Evolutionary conservation across 2,888 invertebrate genomes (phyloP).

Genomic region (Auanema sp.): DNA sequence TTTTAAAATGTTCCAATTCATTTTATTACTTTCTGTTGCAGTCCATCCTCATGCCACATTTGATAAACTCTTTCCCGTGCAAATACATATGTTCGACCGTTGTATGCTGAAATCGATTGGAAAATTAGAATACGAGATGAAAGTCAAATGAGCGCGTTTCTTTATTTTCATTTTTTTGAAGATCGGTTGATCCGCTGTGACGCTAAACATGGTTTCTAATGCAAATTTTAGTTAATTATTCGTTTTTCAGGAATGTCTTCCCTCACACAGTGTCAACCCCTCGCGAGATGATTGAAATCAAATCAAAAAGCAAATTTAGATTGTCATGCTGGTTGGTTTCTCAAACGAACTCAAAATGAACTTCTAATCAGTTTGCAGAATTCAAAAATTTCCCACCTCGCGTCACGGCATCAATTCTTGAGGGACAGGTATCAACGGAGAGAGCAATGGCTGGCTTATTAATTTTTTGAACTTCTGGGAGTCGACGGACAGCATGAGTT

Average conservation of each 20-base stretch:
- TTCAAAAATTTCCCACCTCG: conserved; percentile 30
- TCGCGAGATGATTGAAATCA: too few species aligned
- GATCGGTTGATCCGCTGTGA: too few species aligned
- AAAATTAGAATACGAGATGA: background rate
- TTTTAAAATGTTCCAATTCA: conserved; percentile 1
- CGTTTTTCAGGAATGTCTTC: too few species aligned
- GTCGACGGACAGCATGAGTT: conserved; percentile 16
- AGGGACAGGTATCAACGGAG: conserved; percentile 47
- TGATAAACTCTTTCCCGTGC: conserved; percentile 55
- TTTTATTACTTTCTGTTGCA: conserved; percentile 49
- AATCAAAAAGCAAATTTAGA: too few species aligned
- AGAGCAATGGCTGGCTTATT: conserved; percentile 36
- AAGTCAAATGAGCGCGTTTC: too few species aligned
- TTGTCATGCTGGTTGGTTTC: too few species aligned
- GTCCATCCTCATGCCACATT: conserved; percentile 52
- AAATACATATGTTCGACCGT: conserved; percentile 55
- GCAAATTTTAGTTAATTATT: too few species aligned
- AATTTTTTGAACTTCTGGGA: conserved; percentile 2
- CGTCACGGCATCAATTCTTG: conserved; percentile 55
- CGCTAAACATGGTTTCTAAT: too few species aligned
- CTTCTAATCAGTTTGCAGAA: too few species aligned
- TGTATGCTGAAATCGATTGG: conserved; percentile 25
- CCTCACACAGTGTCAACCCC: too few species aligned
- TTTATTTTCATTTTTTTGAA: too few species aligned
- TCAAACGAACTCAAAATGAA: too few species aligned